These are phyloP conservation scores for Caenorhabditis latens DNA, from an alignment of 1,140 invertebrate species.

Conservation along the genomic window DNA sequence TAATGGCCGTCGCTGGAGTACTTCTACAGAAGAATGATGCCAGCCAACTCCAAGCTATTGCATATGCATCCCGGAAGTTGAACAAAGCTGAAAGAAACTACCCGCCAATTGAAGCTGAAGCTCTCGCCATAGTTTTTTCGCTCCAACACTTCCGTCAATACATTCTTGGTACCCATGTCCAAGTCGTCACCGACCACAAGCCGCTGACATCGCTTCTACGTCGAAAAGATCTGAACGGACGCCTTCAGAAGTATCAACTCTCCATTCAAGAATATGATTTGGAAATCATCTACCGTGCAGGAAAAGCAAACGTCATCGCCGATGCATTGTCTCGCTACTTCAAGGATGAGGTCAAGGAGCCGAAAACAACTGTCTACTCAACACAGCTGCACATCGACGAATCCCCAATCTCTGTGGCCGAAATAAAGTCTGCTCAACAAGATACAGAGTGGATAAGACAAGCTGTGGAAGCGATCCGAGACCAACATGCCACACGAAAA, in stretches of 20 bases:
- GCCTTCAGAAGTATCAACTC: conserved; percentile 40
- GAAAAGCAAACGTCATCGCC: background rate
- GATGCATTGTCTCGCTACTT: conserved; percentile 20
- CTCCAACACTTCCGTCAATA: conserved; percentile 29
- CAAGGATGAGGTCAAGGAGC: background rate
- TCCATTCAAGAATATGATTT: conserved; percentile 10
- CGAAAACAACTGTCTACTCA: background rate
- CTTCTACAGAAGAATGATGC: conserved; percentile 2
- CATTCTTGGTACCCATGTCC: conserved; percentile 26
- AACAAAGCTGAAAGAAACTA: conserved; percentile 9
- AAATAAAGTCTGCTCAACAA: no score
- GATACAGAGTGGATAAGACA: no score
- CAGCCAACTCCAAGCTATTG: conserved; percentile 18
- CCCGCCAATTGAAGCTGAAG: conserved; percentile 50
- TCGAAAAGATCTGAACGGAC: conserved; percentile 2
- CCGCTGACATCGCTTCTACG: conserved; percentile 21
- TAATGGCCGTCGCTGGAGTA: background rate
- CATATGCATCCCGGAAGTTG: conserved; percentile 46
- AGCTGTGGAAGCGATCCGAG: no score
- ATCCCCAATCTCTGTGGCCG: no score
- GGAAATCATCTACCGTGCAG: conserved; percentile 23
- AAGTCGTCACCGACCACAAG: conserved; percentile 29
- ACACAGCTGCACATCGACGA: no score
- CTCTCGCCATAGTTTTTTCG: conserved; percentile 22
- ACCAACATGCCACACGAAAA: no score